Percentiles rank a stretch among this genome's conserved stretches.
Conservation (phyloP, 2,113 vertebrate species). For the Zonotrichia leucophrys region DNA sequence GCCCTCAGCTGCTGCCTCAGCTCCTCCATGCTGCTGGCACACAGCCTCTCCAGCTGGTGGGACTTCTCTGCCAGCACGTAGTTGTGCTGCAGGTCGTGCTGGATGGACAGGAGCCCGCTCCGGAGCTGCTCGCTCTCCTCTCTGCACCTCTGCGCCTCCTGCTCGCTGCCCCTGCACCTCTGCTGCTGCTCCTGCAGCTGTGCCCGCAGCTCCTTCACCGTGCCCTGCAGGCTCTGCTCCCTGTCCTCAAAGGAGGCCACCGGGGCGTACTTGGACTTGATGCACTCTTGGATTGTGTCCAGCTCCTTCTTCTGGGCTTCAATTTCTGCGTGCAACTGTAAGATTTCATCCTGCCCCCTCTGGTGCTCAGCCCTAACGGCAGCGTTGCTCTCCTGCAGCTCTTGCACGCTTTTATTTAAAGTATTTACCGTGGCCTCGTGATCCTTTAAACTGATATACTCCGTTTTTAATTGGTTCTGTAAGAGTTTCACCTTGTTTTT, state of each 20-base stretch:
- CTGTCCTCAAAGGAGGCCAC: conserved; percentile 78
- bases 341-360: conserved; percentile 76
- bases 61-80: conserved; percentile 70
- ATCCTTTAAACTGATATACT: conserved; percentile 76
- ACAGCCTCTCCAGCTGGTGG: conserved; percentile 68
- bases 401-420: conserved; percentile 48
- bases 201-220: conserved; percentile 72
- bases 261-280: conserved; percentile 85
- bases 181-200: conserved; percentile 74
- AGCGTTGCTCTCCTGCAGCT: background rate
- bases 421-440: conserved; percentile 62
- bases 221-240: conserved; percentile 75
- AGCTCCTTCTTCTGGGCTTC: conserved; percentile 90
- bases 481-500: conserved; percentile 75
- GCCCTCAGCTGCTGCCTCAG: conserved; percentile 70
- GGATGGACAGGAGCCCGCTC: conserved; percentile 71
- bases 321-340: conserved; percentile 81
- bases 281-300: conserved; percentile 90
- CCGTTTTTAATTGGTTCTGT: conserved; percentile 68
- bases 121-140: conserved; percentile 78
- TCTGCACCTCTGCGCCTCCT: conserved; percentile 54
- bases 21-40: conserved; percentile 66
- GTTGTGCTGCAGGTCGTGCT: conserved; percentile 75
- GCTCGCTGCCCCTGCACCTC: conserved; percentile 61
- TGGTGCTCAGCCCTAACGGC: conserved; percentile 5